Conservation (phyloP, 1,140 invertebrate genomes). For the Globodera ellingtonae region DNA sequence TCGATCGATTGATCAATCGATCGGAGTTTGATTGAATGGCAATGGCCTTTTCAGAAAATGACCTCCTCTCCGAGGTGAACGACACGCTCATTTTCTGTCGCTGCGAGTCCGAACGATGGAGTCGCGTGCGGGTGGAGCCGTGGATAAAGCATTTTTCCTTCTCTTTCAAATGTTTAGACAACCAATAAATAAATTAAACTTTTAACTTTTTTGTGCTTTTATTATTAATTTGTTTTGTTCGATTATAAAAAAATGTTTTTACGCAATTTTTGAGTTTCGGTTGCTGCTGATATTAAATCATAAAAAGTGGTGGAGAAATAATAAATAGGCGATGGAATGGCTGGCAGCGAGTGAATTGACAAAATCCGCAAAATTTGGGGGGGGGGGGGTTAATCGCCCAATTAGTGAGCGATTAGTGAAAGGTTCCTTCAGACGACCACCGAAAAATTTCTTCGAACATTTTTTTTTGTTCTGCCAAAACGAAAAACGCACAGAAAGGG, state of each 20-base stretch:
- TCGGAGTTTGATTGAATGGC: not conserved
- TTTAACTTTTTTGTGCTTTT: not conserved
- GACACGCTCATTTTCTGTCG: constrained; percentile 30
- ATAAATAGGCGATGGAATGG: no score
- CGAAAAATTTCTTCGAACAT: no score
- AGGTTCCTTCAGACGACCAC: no score
- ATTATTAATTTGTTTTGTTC: not conserved
- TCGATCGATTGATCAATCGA: not conserved
- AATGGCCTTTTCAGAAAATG: not conserved
- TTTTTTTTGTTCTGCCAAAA: not conserved
- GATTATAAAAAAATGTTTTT: not conserved
- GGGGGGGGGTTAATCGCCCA: not conserved
- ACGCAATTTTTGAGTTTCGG: not conserved
- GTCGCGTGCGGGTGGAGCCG: constrained; percentile 24
- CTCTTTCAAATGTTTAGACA: constrained; percentile 21
- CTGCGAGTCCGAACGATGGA: constrained; percentile 25
- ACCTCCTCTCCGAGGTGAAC: constrained; percentile 14
- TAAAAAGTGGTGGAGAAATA: no score
- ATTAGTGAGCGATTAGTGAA: not conserved
- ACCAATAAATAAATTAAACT: not conserved
- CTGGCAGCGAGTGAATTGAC: not conserved
- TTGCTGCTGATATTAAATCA: no score
- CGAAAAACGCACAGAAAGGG: not conserved
- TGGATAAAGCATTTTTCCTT: constrained; percentile 27
- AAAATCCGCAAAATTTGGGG: not conserved